Base-by-base conservation (phyloP, 2,888 invertebrate species). In the Pteria penguin region DNA sequence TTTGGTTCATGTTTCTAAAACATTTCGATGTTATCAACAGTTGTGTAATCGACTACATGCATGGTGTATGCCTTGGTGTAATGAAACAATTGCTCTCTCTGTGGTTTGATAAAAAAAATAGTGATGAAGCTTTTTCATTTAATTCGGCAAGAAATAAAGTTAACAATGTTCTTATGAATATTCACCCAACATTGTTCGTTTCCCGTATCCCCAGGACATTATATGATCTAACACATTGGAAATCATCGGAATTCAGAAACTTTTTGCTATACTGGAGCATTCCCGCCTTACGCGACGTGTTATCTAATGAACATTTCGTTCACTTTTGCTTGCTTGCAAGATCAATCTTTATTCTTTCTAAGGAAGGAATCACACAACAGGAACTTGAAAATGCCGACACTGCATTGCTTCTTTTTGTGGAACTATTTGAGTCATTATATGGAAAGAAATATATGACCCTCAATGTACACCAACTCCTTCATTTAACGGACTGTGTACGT, bases 41-140 rank as follows among this genome's bases (percentile, higher is more conserved):
- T 11, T 75, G 62, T 70, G 45, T 69, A 14, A 62, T 65, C 5
- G 62, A 62, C 22, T 62, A 32, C 62, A 62, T 62, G 62, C 62
- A 62, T n/a, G 62, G 62, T 11, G 29, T 75, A 3, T 75, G 75
- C 55, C 45, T 70, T 33, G 70, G 63, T 5, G 26, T 70, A 3
- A 70, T 75, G 63, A 75, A 75, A 57, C 14, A 14, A 36, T 29
- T 75, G 70, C 58, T 75, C 33, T 29, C 57, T 58, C 31, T 78
- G 8, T 78, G 78, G 78, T 78, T 78, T 74, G 74, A 74, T 32
- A 78, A 73, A 52, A 29, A 62, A 62, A 45, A 66, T 14, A 65
- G 67, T 18, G 8, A 29, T 4, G 57, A 74, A 58, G 14, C 26
- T 24, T 74, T 70, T 74, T 78, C 77, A 31, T n/a, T 55, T 14